Base-by-base conservation (phyloP, 2,113 vertebrate species). In the Microcebus lehilahytsara region DNA sequence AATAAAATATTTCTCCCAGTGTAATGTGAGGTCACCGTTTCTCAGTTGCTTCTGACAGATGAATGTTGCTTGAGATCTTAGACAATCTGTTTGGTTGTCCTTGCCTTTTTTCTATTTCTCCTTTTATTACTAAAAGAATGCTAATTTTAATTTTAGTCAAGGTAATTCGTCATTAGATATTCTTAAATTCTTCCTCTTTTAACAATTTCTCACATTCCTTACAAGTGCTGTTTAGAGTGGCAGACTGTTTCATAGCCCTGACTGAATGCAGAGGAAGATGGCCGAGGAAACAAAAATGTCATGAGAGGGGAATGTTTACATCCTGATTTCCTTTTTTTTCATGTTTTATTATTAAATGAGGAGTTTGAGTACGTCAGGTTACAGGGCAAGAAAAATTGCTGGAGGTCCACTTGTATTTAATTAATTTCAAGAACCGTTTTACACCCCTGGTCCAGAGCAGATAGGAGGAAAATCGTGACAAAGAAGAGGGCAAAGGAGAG, bases 211-310 rank as follows among this genome's bases (percentile, higher is more conserved):
- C 58, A 71, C 75, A 60, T 97, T 83, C 22, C 46, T 86, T 77
- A 78, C 74, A 96, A 93, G 85, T 91, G 81, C 53, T 95, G 46
- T 93, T 92, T 93, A 81, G 91, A 94, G 79, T 95, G 83, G 88
- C 90, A 96, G 94, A 87, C 69, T 83, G 53, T 91, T 95, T 81
- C 56, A 80, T 37, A 93, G 85, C 46, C 56, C 78, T 62, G 30
- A 87, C 13, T 81, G 85, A 62, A 89, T 46, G 32, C 69, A 71
- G 40, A 71, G 49, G 51, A 75, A 89, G 84, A 90, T n/a, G 30
- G 19, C 6, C 91, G 75, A 89, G 66, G 93, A 62, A 69, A 85
- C 51, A 16, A 30, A 69, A 53, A 69, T 58, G 27, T 74, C 72
- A 69, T 64, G 51, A 90, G 58, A 67, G 40, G 40, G 34, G 9